Evolutionary conservation across 2,888 invertebrate species (phyloP).

Genomic region (Acanthosepion lycidas): DNA sequence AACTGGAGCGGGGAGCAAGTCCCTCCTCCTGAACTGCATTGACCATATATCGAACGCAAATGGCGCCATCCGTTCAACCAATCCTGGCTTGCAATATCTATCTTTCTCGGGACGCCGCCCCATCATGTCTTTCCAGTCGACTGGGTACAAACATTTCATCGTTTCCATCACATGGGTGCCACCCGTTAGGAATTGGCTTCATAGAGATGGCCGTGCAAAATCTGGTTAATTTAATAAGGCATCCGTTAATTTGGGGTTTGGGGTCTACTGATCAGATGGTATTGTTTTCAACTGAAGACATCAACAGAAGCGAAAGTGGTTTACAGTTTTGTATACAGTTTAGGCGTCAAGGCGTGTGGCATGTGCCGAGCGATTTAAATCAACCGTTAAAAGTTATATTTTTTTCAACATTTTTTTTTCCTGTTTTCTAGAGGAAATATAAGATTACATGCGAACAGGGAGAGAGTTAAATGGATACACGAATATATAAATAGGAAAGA

Average conservation of each 20-base stretch:
- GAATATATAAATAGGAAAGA: too few relatives aligned
- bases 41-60: background rate
- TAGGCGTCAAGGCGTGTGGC: background rate
- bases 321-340: background rate
- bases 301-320: background rate
- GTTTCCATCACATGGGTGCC: background rate
- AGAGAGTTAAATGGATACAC: too few relatives aligned
- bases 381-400: background rate
- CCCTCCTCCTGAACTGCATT: background rate
- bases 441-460: too few relatives aligned
- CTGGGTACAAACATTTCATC: background rate
- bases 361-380: background rate
- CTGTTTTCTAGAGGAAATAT: too few relatives aligned
- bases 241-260: background rate
- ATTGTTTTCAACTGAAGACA: background rate
- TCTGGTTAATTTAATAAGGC: background rate
- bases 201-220: background rate
- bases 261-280: background rate
- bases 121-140: background rate
- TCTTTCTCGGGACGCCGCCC: background rate
- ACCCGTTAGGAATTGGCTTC: background rate
- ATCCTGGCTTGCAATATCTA: background rate
- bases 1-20: background rate
- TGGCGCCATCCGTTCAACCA: background rate
- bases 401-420: too few relatives aligned